These are phyloP conservation scores for Eristalis tenax DNA, from an alignment of 2,888 invertebrate genomes.

Conservation along the genomic window DNA sequence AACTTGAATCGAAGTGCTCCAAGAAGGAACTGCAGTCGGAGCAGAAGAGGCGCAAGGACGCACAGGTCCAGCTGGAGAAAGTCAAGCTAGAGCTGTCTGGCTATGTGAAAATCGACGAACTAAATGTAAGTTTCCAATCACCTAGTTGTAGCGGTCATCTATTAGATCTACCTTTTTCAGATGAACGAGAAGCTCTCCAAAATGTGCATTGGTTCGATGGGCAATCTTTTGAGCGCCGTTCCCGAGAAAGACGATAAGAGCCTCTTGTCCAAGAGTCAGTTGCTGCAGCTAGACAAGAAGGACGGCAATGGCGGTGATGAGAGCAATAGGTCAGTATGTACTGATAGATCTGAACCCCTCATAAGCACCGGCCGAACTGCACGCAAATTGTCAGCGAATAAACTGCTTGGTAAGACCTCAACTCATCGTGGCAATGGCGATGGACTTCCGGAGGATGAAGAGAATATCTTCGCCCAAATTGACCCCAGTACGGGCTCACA, in stretches of 20 bases:
- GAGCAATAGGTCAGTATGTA: slow-evolving; percentile 20
- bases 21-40: slow-evolving; percentile 87
- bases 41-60: slow-evolving; percentile 87
- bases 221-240: slow-evolving; percentile 26
- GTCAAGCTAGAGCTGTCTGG: slow-evolving; percentile 77
- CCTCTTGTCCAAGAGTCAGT: neutral
- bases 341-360: slow-evolving; percentile 42
- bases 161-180: slow-evolving; percentile 33
- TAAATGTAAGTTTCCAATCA: slow-evolving; percentile 73
- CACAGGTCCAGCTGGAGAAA: slow-evolving; percentile 85
- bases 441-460: slow-evolving; percentile 47
- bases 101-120: slow-evolving; percentile 78
- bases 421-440: slow-evolving; percentile 74
- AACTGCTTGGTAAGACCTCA: slow-evolving; percentile 40
- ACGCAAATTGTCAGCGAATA: slow-evolving; percentile 41
- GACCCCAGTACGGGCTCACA: slow-evolving; percentile 16
- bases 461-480: slow-evolving; percentile 1
- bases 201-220: slow-evolving; percentile 47
- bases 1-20: slow-evolving; percentile 88
- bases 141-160: neutral
- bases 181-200: slow-evolving; percentile 73
- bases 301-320: slow-evolving; percentile 23
- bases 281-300: slow-evolving; percentile 41
- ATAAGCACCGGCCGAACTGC: slow-evolving; percentile 11
- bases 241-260: slow-evolving; percentile 26